phyloP scores from a whole-genome alignment of 1,140 invertebrate species.

The Drosophila arizonae region DNA sequence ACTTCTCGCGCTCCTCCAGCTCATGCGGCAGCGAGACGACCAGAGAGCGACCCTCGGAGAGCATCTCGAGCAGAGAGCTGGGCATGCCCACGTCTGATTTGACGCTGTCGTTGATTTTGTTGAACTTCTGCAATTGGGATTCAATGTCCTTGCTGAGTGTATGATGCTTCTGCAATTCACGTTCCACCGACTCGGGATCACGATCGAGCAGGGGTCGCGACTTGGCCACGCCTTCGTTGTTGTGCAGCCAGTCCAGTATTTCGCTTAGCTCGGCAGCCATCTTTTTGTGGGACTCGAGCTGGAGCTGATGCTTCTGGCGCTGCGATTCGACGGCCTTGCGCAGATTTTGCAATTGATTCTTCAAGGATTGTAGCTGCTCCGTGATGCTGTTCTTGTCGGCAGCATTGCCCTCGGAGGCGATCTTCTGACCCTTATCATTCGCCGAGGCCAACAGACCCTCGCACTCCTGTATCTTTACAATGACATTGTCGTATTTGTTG shows the following conservation, averaged over 20 bases:
- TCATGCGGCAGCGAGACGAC: slow-evolving; percentile 90
- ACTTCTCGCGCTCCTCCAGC: slow-evolving; percentile 90
- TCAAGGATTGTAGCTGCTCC: slow-evolving; percentile 92
- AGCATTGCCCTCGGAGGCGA: slow-evolving; percentile 92
- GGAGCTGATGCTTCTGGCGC: slow-evolving; percentile 92
- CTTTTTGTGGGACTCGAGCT: slow-evolving; percentile 93
- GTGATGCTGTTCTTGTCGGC: slow-evolving; percentile 94
- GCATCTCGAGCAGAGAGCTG: slow-evolving; percentile 89
- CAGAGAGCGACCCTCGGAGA: slow-evolving; percentile 91
- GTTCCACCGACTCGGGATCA: slow-evolving; percentile 90
- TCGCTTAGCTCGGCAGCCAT: slow-evolving; percentile 91
- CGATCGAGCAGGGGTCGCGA: slow-evolving; percentile 91
- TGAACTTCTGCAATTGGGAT: slow-evolving; percentile 88
- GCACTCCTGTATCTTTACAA: slow-evolving; percentile 92
- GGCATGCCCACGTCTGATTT: slow-evolving; percentile 90
- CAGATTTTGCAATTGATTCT: slow-evolving; percentile 91
- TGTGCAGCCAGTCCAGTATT: slow-evolving; percentile 92
- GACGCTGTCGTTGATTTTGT: slow-evolving; percentile 86
- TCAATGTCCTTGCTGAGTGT: slow-evolving; percentile 88
- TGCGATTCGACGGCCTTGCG: slow-evolving; percentile 92
- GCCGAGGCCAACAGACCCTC: slow-evolving; percentile 93
- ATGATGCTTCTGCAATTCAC: slow-evolving; percentile 91
- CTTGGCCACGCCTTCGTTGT: slow-evolving; percentile 91
- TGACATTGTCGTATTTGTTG: slow-evolving; percentile 92
- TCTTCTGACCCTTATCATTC: slow-evolving; percentile 95